phyloP scores from a whole-genome alignment of 2,797 vertebrate genomes.

The Hoplostethus mediterraneus region DNA sequence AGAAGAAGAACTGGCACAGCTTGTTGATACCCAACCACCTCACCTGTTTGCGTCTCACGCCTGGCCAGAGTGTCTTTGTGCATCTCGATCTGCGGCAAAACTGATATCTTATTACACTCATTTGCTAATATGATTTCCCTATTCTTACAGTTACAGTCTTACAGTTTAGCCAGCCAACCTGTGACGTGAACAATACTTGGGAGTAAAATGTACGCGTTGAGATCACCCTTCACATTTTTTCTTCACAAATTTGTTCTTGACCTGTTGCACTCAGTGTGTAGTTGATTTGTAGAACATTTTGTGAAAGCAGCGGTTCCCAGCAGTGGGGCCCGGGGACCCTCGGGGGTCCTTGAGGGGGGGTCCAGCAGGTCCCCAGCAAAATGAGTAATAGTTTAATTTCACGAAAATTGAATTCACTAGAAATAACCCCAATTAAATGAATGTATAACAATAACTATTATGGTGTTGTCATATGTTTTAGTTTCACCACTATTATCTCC shows the following conservation, averaged over 20 bases:
- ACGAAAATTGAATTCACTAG: background rate
- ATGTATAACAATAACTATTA: background rate
- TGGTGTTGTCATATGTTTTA: too few species aligned
- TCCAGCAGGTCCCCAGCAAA: background rate
- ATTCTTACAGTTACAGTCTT: too few species aligned
- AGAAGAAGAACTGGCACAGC: conserved; percentile 34
- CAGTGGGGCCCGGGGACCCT: background rate
- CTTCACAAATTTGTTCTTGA: background rate
- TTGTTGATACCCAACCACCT: conserved; percentile 59
- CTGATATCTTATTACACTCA: background rate
- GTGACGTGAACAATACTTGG: background rate
- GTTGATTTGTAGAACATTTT: background rate
- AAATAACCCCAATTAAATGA: background rate
- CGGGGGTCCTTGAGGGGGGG: background rate
- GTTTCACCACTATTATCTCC: too few species aligned
- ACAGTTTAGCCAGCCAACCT: background rate
- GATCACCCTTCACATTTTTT: background rate
- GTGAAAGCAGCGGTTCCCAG: background rate
- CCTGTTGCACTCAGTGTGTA: background rate
- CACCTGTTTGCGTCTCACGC: conserved; percentile 67
- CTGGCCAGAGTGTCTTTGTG: conserved; percentile 6
- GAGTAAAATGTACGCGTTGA: background rate
- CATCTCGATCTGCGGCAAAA: conserved; percentile 8
- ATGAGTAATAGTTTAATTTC: background rate
- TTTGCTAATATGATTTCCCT: background rate